Base-by-base conservation (phyloP, 2,797 vertebrate genomes). In the Erethizon dorsatum region DNA sequence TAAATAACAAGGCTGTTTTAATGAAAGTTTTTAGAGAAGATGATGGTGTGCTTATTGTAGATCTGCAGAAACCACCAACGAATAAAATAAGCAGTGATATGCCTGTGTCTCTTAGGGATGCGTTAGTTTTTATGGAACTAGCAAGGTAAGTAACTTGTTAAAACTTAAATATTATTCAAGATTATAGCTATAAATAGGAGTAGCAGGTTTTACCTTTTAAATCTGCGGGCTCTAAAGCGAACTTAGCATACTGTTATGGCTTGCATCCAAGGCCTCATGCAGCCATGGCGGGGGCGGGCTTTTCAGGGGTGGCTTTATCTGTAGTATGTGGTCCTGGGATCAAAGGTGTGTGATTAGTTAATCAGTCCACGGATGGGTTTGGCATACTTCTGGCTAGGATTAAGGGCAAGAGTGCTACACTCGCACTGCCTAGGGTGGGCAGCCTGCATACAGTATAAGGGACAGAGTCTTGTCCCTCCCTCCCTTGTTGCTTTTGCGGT, bases 1-100 rank as follows among this genome's bases (percentile, higher is more conserved):
- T 99, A 75, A 98, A 99, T 91, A 98, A 98, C 54, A 99, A 99
- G 96, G 94, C 98, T 93, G 98, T 99, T 95, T 94, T 97, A 93
- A 99, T 99, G 99, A 96, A 98, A 52, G 17, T 98, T 78, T 98
- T 98, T 93, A 90, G 98, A 98, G 98, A 99, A 98, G 98, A 99
- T 69, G 87, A 98, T 93, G 98, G 97, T 83, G 91, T 98, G 80
- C 98, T 99, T 90, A 98, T 99, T 98, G 99, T 99, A 96, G 99
- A 99, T 98, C 98, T 99, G 47, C 98, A 97, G 89, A 99, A 99
- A 93, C 98, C 98, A 96, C 96, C 98, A 28, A 92, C 97, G 88
- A 98, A 96, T 97, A 98, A 98, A 98, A 97, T 97, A 80, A 98
- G 78, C 47, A 98, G 82, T 97, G 98, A 98, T 63, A 97, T 98